Evolutionary conservation across 2,113 vertebrate species (phyloP).

Genomic region (crab-eating macaque (Macaca fascicularis)): T2T-MFA8v1.1 NC_088389.1:51884501-51885000

Average conservation of each 20-base stretch:
- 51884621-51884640: constrained; percentile 60
- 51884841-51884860: constrained; percentile 56
- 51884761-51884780: constrained; percentile 71
- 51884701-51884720: constrained; percentile 75
- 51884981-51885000: neutral
- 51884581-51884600: constrained; percentile 39
- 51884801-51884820: constrained; percentile 47
- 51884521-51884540: neutral
- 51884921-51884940: neutral
- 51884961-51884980: neutral
- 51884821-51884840: constrained; percentile 12
- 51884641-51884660: constrained; percentile 68
- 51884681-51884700: constrained; percentile 76
- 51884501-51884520: neutral
- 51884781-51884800: constrained; percentile 63
- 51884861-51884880: neutral
- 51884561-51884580: neutral
- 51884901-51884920: constrained; percentile 61
- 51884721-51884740: constrained; percentile 68
- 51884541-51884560: neutral
- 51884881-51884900: constrained; percentile 55
- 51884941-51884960: constrained; percentile 31
- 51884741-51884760: constrained; percentile 68
- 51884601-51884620: constrained; percentile 56
- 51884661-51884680: constrained; percentile 75